Conservation (phyloP, 2,888 invertebrate genomes). For the Cinara cedri region DNA sequence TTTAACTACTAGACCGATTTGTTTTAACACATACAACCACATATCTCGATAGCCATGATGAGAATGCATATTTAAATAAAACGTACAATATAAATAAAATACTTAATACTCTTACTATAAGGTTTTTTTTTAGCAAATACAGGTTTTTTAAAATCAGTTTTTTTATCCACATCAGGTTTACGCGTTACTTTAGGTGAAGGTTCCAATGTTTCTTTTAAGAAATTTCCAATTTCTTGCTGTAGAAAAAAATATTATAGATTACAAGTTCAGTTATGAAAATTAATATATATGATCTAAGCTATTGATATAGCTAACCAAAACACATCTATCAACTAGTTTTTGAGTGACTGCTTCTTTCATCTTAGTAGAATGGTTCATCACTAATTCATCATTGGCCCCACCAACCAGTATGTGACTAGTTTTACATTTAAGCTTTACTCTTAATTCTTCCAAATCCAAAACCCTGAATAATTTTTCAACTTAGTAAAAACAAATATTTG, state of each 20-base stretch:
- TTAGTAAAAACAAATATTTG: not conserved
- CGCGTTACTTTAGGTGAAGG: slow-evolving; percentile 62
- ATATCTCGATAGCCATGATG: too few relatives aligned
- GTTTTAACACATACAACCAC: too few relatives aligned
- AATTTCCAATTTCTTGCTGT: slow-evolving; percentile 72
- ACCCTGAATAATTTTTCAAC: slow-evolving; percentile 64
- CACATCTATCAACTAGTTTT: slow-evolving; percentile 77
- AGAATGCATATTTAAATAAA: too few relatives aligned
- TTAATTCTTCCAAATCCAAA: slow-evolving; percentile 78
- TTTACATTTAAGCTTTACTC: slow-evolving; percentile 78
- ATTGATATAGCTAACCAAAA: slow-evolving; percentile 66
- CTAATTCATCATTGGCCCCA: slow-evolving; percentile 76
- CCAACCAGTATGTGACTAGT: slow-evolving; percentile 79
- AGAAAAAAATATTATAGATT: slow-evolving; percentile 13
- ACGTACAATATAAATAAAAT: too few relatives aligned
- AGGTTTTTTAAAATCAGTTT: slow-evolving; percentile 47
- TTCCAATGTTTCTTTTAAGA: slow-evolving; percentile 68
- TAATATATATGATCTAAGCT: not conserved
- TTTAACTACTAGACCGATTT: too few relatives aligned
- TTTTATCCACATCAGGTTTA: slow-evolving; percentile 32
- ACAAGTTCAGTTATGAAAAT: not conserved
- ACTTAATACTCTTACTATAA: slow-evolving; percentile 21
- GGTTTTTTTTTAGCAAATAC: slow-evolving; percentile 42
- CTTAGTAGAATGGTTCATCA: slow-evolving; percentile 74
- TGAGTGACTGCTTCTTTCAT: slow-evolving; percentile 79